A percentile compares a stretch with the other conserved stretches of the same genome.
Evolutionary conservation across 2,113 vertebrate genomes (phyloP).

Genomic region (Cariama cristata): DNA sequence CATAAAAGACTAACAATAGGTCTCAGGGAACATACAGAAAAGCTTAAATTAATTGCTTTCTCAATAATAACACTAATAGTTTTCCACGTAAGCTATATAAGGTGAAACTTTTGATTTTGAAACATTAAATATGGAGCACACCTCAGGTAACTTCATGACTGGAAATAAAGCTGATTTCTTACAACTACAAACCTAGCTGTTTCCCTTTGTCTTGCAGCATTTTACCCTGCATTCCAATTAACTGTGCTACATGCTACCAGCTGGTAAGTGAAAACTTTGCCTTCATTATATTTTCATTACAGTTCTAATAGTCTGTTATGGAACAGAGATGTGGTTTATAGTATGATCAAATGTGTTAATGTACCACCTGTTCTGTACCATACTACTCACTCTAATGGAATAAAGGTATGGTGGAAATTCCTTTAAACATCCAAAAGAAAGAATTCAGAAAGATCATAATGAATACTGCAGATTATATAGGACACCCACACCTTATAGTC

Average conservation of each 20-base stretch:
- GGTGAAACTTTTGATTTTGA: background rate
- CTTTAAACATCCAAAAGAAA: conserved; percentile 42
- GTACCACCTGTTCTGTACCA: conserved; percentile 31
- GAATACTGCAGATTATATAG: background rate
- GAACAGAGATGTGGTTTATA: conserved; percentile 47
- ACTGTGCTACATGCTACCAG: background rate
- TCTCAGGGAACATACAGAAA: background rate
- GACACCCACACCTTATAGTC: background rate
- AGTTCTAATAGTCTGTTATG: conserved; percentile 51
- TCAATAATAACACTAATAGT: background rate
- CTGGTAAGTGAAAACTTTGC: conserved; percentile 57
- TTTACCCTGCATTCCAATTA: conserved; percentile 35
- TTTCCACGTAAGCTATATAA: background rate
- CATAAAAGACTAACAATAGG: background rate
- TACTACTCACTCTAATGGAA: conserved; percentile 40
- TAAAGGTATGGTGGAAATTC: conserved; percentile 26
- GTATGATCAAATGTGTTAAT: conserved; percentile 39
- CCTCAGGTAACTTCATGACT: background rate
- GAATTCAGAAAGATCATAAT: background rate
- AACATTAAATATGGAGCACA: background rate
- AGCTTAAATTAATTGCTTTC: background rate
- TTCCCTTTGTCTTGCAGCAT: conserved; percentile 28
- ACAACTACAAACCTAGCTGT: background rate
- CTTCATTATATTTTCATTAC: conserved; percentile 53
- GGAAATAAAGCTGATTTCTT: background rate